phyloP scores from a whole-genome alignment of 2,797 vertebrate genomes.

The Chrysocyon brachyurus region DNA sequence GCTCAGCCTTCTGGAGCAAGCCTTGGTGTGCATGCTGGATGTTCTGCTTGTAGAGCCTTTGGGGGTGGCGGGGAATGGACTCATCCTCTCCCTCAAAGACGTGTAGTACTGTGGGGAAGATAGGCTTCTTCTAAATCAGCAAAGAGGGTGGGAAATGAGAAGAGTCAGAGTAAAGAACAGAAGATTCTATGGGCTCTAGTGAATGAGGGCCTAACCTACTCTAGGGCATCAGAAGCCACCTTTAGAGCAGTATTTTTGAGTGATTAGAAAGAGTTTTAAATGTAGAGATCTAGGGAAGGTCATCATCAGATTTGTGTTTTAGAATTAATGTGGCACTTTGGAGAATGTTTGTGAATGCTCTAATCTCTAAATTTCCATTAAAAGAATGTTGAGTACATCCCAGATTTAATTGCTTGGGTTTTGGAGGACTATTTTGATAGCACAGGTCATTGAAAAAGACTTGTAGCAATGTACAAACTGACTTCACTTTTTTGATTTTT shows the following conservation, averaged over 20 bases:
- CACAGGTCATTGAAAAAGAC: neutral
- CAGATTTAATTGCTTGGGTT: neutral
- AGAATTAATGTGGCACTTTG: neutral
- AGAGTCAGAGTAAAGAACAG: too few relatives aligned
- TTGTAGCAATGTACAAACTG: neutral
- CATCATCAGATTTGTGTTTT: neutral
- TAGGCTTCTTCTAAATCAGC: neutral
- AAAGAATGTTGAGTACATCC: neutral
- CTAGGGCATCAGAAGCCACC: neutral
- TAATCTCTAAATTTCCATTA: neutral
- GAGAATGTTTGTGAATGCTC: neutral
- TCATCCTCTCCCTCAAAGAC: neutral
- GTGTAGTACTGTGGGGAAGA: neutral
- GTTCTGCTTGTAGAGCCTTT: neutral
- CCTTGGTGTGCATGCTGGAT: accelerated
- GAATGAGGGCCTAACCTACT: too few relatives aligned
- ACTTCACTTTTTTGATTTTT: neutral
- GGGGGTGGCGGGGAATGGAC: neutral
- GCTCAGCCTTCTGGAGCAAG: neutral
- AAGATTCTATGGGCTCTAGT: neutral
- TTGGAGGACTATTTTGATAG: neutral
- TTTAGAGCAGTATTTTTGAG: neutral
- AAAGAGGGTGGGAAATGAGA: neutral
- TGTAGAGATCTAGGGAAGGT: neutral
- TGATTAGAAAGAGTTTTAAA: neutral